Base-by-base conservation (phyloP, 2,113 vertebrate genomes). In the Orthonyx spaldingii region DNA sequence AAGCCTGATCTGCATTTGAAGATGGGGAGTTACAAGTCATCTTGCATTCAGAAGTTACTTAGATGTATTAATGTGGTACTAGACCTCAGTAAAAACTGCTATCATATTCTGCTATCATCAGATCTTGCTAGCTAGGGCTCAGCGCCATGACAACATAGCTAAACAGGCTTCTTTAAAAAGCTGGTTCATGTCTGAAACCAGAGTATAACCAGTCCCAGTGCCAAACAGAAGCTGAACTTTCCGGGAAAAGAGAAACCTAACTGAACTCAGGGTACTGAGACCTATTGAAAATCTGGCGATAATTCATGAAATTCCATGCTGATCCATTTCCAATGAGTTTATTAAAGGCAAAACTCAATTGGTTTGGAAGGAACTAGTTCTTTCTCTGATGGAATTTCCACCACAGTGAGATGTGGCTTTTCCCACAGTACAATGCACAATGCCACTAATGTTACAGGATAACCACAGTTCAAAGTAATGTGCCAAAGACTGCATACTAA, bases 401-500 rank as follows among this genome's bases (percentile, higher is more conserved):
- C 56, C 89, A 49, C 44, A 60, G 13, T 41, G 81, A 52, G 5
- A 89, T 68, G 68, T 64, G 86, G 61, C 59, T 85, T 85, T 91
- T 80, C 65, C n/a, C 66, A 64, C 37, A 87, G 60, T 12, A 80
- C 69, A 92, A 84, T 2, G 11, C 60, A 94, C 89, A 89, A 37
- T 41, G 26, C 33, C 57, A 7, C 44, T 91, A 85, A 94, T 32
- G 55, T 96, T 88, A 72, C 35, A 80, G 91, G 35, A 74, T 46
- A 92, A 81, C 70, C 56, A 27, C 39, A 95, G 46, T 75, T 61
- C 46, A 69, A 49, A 53, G 23, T 28, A 19, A 23, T 72, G 71
- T 78, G 91, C 87, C 97, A 96, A 75, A 89, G 27, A 69, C 81
- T 88, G 70, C 70, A 57, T 49, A 59, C 21, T 89, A 93, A 91